Conservation (phyloP, 2,113 vertebrate genomes). For the Oplegnathus fasciatus region DNA sequence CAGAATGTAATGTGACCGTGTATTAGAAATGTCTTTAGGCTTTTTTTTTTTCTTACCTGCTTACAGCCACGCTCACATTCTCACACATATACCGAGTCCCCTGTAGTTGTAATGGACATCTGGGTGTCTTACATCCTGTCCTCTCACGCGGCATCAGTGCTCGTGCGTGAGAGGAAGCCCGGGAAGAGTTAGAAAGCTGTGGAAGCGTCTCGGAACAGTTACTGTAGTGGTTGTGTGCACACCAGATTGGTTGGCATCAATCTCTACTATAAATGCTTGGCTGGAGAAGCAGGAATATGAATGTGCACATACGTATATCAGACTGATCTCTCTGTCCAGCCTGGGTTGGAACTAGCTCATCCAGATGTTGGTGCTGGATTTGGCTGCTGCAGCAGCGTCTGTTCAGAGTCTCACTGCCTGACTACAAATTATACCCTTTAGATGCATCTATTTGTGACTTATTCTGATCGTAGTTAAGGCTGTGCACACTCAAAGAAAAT, state of each 20-base stretch:
- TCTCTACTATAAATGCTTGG: not conserved
- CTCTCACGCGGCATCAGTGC: conserved; percentile 28
- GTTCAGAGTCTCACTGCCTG: not conserved
- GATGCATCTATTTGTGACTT: not conserved
- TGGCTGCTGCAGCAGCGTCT: conserved; percentile 5
- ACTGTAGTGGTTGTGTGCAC: conserved; percentile 34
- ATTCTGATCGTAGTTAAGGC: not conserved
- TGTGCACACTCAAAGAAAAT: not conserved
- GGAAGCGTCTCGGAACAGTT: not conserved
- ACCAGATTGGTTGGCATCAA: conserved; percentile 13
- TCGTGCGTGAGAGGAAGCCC: conserved; percentile 33
- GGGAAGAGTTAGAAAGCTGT: not conserved
- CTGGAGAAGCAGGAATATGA: not conserved
- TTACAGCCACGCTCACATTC: conserved; percentile 51
- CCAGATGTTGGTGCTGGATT: not conserved
- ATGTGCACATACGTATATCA: not conserved
- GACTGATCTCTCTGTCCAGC: not conserved
- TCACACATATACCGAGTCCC: conserved; percentile 38
- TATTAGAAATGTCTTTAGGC: conserved; percentile 76
- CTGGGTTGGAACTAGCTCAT: not conserved
- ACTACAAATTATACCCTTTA: not conserved
- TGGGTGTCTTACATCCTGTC: conserved; percentile 49
- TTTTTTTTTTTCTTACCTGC: conserved; percentile 52
- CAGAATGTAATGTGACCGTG: conserved; percentile 72
- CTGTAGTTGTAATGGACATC: conserved; percentile 63